Evolutionary conservation across 2,888 invertebrate species (phyloP).

Genomic region (Halictus quadricinctus): DNA sequence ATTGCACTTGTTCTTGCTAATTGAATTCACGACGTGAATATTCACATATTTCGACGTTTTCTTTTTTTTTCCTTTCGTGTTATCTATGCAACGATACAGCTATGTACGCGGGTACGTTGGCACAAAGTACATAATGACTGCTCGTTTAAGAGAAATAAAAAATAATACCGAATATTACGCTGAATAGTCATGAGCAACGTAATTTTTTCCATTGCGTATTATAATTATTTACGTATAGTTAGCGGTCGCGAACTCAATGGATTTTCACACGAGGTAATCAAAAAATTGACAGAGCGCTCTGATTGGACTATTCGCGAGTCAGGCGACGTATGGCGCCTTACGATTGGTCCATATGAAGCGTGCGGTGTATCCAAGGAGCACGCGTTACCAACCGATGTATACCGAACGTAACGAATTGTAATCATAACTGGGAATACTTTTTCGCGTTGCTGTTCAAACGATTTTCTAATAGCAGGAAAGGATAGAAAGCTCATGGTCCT

Average conservation of each 20-base stretch:
- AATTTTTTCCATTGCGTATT: neutral
- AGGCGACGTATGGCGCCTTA: conserved; percentile 73
- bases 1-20: neutral
- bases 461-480: neutral
- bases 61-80: neutral
- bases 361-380: conserved; percentile 72
- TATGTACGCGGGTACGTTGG: neutral
- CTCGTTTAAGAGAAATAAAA: neutral
- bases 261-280: conserved; percentile 65
- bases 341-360: conserved; percentile 71
- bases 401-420: conserved; percentile 29
- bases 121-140: neutral
- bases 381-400: conserved; percentile 68
- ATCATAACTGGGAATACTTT: conserved; percentile 18
- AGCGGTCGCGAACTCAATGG: conserved; percentile 49
- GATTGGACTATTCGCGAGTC: conserved; percentile 76
- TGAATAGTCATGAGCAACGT: neutral
- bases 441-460: neutral
- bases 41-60: neutral
- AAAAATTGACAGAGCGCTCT: conserved; percentile 64
- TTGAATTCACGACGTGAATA: neutral
- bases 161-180: neutral
- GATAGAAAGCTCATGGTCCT: neutral
- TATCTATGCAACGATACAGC: neutral
- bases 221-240: conserved; percentile 42